Percentiles rank a stretch among this genome's conserved stretches.
phyloP scores from a whole-genome alignment of 2,888 invertebrate genomes.

The Serrognathus titanus region DNA sequence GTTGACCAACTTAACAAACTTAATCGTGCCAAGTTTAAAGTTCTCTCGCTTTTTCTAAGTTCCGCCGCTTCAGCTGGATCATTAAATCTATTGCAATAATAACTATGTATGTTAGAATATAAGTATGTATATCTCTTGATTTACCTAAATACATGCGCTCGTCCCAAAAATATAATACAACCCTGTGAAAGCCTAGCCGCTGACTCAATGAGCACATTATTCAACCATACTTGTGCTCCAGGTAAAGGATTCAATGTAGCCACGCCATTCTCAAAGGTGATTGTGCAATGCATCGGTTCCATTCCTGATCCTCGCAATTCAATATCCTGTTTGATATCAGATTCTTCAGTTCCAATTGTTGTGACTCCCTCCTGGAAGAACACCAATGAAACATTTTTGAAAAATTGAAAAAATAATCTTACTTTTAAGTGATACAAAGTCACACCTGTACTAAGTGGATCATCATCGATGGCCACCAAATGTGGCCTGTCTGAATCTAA shows the following conservation, averaged over 20 bases:
- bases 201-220: conserved; percentile 73
- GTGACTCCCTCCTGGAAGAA: conserved; percentile 74
- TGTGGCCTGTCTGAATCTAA: conserved; percentile 90
- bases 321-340: conserved; percentile 69
- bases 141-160: conserved; percentile 56
- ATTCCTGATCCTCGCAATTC: conserved; percentile 58
- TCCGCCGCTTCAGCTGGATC: conserved; percentile 87
- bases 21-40: conserved; percentile 73
- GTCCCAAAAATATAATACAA: conserved; percentile 62
- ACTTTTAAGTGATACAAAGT: conserved; percentile 86
- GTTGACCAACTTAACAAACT: conserved; percentile 81
- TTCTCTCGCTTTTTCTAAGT: conserved; percentile 68
- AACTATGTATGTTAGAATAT: conserved; percentile 68
- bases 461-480: conserved; percentile 88
- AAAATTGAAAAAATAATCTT: conserved; percentile 5
- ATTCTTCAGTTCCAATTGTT: conserved; percentile 76
- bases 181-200: conserved; percentile 77
- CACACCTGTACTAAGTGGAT: conserved; percentile 84
- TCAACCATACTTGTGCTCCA: conserved; percentile 79
- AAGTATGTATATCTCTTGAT: not conserved
- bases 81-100: conserved; percentile 66
- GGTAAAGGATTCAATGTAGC: conserved; percentile 71
- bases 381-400: conserved; percentile 1
- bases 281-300: conserved; percentile 73
- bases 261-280: conserved; percentile 66